These are phyloP conservation scores for Amblyteles armatorius DNA, from an alignment of 2,888 invertebrate species.

Conservation along the genomic window DNA sequence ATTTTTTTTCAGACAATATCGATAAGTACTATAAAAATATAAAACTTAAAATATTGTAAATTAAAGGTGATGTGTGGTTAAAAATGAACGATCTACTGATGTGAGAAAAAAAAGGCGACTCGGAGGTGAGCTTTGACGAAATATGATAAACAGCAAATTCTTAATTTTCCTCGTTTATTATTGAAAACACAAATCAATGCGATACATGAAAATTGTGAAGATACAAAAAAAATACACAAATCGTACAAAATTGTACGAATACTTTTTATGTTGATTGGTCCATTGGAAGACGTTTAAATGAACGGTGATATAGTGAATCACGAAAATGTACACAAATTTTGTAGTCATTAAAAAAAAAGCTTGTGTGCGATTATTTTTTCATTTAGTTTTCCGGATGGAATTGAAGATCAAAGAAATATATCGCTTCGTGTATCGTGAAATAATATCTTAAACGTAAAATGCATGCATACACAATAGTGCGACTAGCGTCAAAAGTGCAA, in stretches of 20 bases:
- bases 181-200: conserved; percentile 85
- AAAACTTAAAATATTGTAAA: not conserved
- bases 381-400: conserved; percentile 9
- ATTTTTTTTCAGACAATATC: too few species aligned
- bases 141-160: not conserved
- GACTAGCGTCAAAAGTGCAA: conserved; percentile 77
- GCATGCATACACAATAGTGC: conserved; percentile 72
- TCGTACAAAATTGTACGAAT: conserved; percentile 44
- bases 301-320: conserved; percentile 39
- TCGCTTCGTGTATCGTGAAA: conserved; percentile 5
- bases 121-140: not conserved
- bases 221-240: conserved; percentile 32
- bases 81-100: not conserved
- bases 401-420: conserved; percentile 15
- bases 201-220: conserved; percentile 31
- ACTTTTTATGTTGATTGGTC: conserved; percentile 59
- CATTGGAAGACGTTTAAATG: conserved; percentile 68
- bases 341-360: conserved; percentile 5
- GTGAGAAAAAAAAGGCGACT: not conserved
- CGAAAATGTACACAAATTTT: conserved; percentile 20
- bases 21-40: not conserved
- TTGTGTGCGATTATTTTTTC: conserved; percentile 39
- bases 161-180: conserved; percentile 70
- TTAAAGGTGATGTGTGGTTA: not conserved
- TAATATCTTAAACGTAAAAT: conserved; percentile 35